Evolutionary conservation across 1,140 invertebrate genomes (phyloP), one percentile per base, ranked within the genome.

Genomic region (Frieseomelitta varia): DNA sequence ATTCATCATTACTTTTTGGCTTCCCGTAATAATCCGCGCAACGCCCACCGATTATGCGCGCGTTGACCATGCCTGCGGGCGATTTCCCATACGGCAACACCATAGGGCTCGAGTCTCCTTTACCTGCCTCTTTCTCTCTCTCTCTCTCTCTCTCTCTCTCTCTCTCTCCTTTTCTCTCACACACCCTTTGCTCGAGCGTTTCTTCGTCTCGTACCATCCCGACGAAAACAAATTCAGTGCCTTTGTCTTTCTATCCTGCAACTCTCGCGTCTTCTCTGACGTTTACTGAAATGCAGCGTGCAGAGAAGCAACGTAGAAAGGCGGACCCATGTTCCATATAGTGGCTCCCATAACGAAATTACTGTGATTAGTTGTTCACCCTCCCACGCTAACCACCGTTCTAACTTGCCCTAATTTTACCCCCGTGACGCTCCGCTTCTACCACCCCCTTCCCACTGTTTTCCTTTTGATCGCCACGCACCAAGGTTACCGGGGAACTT

Each of bases 1-100:
- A 93, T 92, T 92, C 90, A 91, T 93, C 91, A 86, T 92, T 91
- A 93, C 76, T 93, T 92, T 93, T 93, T 90, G 91, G 90, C 86
- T 93, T 91, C 91, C 88, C 92, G 90, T 93, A 93, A 92, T 91
- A 87, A 81, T 89, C 86, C 74, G 56, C 55, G 84, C 77, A 75
- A 88, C 92, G 91, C 91, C 92, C 91, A 91, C 88, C 92, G 91
- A 93, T 93, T 93, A 93, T 74, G 77, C 87, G 87, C 88, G 87
- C 89, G 91, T 90, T 92, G 91, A 91, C 88, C 87, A 84, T 87
- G 76, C 81, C 92, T 75, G 56, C 51, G 69, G 89, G 92, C 92
- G 77, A 90, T 93, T 93, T 93, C 92, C 92, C 93, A 93, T 93
- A 91, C 88, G 88, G 90, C 90, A 90, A 89, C 82, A 90, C 87